These are phyloP conservation scores for Oryzaephilus surinamensis DNA, from an alignment of 1,140 invertebrate species.

Conservation along the genomic window DNA sequence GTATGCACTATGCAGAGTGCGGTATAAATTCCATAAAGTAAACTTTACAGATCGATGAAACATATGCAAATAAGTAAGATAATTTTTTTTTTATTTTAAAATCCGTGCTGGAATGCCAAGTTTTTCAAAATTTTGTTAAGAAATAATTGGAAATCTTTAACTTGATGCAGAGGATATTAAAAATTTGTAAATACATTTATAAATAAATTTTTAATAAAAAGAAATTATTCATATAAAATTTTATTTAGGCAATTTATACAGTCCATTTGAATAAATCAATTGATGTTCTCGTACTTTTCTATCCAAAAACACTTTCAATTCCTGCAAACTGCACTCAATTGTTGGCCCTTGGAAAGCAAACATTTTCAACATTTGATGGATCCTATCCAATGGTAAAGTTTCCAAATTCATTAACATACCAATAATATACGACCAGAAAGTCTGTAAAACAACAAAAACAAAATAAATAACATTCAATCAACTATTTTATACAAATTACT, in stretches of 20 bases:
- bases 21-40: too few species aligned
- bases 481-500: conserved; percentile 30
- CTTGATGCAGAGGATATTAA: neutral
- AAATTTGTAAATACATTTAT: neutral
- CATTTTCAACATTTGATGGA: conserved; percentile 95
- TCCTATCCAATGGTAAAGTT: conserved; percentile 82
- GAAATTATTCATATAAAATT: neutral
- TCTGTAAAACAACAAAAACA: conserved; percentile 36
- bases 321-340: conserved; percentile 78
- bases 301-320: conserved; percentile 82
- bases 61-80: too few species aligned
- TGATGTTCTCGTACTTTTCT: conserved; percentile 86
- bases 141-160: too few species aligned
- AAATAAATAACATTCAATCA: neutral
- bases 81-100: too few species aligned
- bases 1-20: too few species aligned
- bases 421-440: conserved; percentile 94
- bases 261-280: conserved; percentile 70
- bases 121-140: too few species aligned
- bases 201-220: conserved; percentile 2
- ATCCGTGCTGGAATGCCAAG: too few species aligned
- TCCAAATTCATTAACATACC: conserved; percentile 95
- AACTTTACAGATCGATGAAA: too few species aligned
- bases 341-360: conserved; percentile 82
- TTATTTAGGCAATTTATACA: conserved; percentile 76